These are phyloP conservation scores for Lichenostomus cassidix DNA, from an alignment of 2,113 vertebrate genomes.

Conservation along the genomic window DNA sequence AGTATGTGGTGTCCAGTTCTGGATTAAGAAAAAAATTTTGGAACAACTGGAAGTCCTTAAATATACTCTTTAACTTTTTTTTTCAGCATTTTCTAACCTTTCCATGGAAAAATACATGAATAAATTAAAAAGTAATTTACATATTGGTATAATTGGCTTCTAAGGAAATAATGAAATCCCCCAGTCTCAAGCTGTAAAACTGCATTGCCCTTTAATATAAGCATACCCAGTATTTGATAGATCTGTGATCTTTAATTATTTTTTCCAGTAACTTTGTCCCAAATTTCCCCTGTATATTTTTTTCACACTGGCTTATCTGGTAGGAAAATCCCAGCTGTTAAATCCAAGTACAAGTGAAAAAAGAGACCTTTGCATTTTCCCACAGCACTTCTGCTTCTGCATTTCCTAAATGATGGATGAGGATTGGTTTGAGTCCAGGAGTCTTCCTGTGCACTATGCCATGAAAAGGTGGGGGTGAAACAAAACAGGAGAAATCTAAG, in stretches of 20 bases:
- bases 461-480: constrained; percentile 33
- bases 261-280: neutral
- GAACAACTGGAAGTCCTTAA: neutral
- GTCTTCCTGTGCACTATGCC: neutral
- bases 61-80: neutral
- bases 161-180: neutral
- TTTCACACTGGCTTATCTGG: neutral
- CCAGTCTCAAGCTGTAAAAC: neutral
- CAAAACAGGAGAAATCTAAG: constrained; percentile 3
- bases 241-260: neutral
- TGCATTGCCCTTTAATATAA: neutral
- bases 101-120: neutral
- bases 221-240: neutral
- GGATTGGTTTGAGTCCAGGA: constrained; percentile 4
- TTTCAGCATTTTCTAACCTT: neutral
- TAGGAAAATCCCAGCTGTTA: neutral
- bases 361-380: neutral
- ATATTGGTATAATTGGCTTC: neutral
- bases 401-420: constrained; percentile 39
- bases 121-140: neutral
- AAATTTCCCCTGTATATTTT: neutral
- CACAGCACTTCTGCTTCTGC: constrained; percentile 3
- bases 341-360: neutral
- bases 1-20: neutral
- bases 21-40: neutral